Conservation (phyloP, 2,888 invertebrate species). For the Andrena bicolor region DNA sequence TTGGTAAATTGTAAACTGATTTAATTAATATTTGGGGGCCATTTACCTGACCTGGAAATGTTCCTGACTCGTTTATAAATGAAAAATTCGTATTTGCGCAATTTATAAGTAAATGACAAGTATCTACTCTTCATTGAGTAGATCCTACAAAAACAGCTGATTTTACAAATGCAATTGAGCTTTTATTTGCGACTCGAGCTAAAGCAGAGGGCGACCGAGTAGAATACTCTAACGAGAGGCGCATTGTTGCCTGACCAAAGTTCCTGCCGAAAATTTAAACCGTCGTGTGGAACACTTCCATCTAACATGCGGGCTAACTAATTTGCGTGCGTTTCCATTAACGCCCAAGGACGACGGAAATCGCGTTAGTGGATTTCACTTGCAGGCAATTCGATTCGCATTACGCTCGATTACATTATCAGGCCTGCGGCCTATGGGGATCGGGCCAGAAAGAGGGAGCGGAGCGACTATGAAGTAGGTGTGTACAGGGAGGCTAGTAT, state of each 20-base stretch:
- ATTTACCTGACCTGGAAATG: background rate
- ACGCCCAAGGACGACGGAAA: slow-evolving; percentile 67
- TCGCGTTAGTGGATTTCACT: slow-evolving; percentile 79
- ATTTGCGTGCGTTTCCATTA: slow-evolving; percentile 80
- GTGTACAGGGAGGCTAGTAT: slow-evolving; percentile 63
- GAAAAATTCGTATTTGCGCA: background rate
- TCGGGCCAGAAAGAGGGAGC: slow-evolving; percentile 56
- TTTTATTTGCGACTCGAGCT: background rate
- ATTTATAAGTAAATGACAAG: too few species aligned
- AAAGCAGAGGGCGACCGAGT: background rate
- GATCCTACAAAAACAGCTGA: too few species aligned
- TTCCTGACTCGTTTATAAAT: background rate
- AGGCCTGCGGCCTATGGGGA: slow-evolving; percentile 47
- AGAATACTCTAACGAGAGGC: background rate
- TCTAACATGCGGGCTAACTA: slow-evolving; percentile 60
- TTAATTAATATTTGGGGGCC: background rate
- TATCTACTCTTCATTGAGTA: too few species aligned
- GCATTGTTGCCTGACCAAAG: background rate
- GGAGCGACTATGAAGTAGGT: slow-evolving; percentile 63
- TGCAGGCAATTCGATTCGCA: slow-evolving; percentile 78
- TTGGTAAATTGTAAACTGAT: background rate
- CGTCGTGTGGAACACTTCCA: slow-evolving; percentile 36
- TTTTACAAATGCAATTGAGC: background rate
- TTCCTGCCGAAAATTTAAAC: slow-evolving; percentile 35
- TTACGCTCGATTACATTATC: slow-evolving; percentile 83